Percentiles rank a stretch among this genome's conserved stretches.
Evolutionary conservation across 2,888 invertebrate genomes (phyloP).

Genomic region (Galerucella nymphaeae): DNA sequence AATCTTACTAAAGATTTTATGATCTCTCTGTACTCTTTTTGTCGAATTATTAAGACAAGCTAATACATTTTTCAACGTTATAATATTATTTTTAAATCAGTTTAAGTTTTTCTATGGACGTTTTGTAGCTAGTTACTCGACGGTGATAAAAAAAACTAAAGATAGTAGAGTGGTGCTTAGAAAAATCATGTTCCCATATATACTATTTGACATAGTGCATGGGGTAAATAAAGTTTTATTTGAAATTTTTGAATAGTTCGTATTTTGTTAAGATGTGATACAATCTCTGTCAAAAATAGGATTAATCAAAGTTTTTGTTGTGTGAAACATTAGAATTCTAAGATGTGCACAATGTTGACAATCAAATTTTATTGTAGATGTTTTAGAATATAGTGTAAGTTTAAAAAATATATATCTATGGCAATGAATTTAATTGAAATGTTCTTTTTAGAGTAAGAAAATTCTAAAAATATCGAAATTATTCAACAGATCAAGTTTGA

Average conservation of each 20-base stretch:
- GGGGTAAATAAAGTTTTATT: background rate
- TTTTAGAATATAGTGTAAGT: constrained; percentile 2
- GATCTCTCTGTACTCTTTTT: background rate
- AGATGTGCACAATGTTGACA: constrained; percentile 21
- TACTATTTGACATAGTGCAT: background rate
- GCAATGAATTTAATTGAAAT: constrained; percentile 9
- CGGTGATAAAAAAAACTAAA: constrained; percentile 14
- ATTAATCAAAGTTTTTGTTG: background rate
- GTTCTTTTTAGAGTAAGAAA: constrained; percentile 8
- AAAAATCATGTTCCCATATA: constrained; percentile 2
- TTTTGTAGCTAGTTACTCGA: constrained; percentile 6
- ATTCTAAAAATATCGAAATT: constrained; percentile 1
- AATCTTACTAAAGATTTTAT: too few species aligned
- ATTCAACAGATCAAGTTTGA: constrained; percentile 6
- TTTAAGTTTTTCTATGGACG: background rate
- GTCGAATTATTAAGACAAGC: background rate
- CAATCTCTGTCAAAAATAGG: constrained; percentile 2
- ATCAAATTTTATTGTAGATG: constrained; percentile 15
- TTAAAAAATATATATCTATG: constrained; percentile 3
- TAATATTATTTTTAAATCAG: background rate
- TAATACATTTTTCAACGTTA: background rate
- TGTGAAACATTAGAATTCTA: background rate
- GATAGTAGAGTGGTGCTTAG: constrained; percentile 18
- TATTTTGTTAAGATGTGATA: constrained; percentile 1
- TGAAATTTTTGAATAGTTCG: background rate